Conservation (phyloP, 2,888 invertebrate genomes). For the Erebia palarica region DNA sequence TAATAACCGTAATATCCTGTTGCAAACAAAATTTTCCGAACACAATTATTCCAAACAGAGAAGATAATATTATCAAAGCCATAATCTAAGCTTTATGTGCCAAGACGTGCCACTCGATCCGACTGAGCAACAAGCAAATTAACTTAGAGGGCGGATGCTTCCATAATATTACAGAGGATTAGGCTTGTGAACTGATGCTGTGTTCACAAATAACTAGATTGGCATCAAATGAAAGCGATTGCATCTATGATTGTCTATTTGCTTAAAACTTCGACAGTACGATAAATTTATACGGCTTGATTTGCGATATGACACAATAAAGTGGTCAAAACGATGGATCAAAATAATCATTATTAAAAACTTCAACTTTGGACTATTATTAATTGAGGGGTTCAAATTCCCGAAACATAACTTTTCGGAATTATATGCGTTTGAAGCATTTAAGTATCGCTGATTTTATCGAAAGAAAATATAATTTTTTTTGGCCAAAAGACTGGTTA, state of each 20-base stretch:
- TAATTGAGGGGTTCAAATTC: too few relatives aligned
- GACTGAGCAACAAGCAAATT: slow-evolving; percentile 39
- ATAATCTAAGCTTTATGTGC: slow-evolving; percentile 24
- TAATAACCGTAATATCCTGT: neutral
- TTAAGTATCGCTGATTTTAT: too few relatives aligned
- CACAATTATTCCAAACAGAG: neutral
- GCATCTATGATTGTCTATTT: slow-evolving; percentile 1
- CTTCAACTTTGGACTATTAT: too few relatives aligned
- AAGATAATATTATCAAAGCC: neutral
- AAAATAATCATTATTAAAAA: too few relatives aligned
- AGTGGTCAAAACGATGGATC: too few relatives aligned
- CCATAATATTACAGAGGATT: slow-evolving; percentile 38
- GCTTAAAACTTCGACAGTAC: neutral
- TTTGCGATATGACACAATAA: too few relatives aligned
- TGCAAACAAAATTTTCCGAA: neutral
- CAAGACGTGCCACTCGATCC: slow-evolving; percentile 23
- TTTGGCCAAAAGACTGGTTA: too few relatives aligned
- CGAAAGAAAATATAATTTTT: too few relatives aligned
- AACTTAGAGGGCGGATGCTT: slow-evolving; percentile 35
- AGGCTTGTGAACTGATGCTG: slow-evolving; percentile 35
- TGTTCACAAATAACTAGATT: slow-evolving; percentile 37
- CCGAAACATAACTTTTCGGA: too few relatives aligned
- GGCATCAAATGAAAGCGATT: slow-evolving; percentile 23
- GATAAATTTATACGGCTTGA: too few relatives aligned
- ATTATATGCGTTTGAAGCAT: too few relatives aligned